Evolutionary conservation across 2,113 vertebrate species (phyloP).

Genomic region (Elephantulus edwardii): DNA sequence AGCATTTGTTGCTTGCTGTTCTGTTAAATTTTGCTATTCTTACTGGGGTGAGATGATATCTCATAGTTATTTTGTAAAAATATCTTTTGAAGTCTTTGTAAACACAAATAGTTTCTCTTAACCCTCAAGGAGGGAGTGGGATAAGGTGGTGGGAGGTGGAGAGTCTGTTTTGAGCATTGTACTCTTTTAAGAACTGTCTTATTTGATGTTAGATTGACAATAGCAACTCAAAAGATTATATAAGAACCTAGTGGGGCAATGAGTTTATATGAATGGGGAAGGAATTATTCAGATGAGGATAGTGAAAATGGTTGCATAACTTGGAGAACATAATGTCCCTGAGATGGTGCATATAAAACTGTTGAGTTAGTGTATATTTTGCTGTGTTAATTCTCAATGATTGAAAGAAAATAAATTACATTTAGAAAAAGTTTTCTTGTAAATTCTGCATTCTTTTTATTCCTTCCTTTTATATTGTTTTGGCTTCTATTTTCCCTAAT

Average conservation of each 20-base stretch:
- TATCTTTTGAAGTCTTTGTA: not conserved
- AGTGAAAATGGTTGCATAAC: not conserved
- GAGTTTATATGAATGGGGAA: too few species aligned
- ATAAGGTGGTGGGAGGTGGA: too few species aligned
- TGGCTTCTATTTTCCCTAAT: slow-evolving; percentile 26
- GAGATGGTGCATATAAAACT: not conserved
- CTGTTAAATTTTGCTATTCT: too few species aligned
- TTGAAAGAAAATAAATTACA: not conserved
- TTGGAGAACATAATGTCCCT: not conserved
- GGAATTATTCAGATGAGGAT: not conserved
- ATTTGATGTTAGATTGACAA: not conserved
- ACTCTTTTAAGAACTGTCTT: not conserved
- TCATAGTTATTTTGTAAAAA: too few species aligned
- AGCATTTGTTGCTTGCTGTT: too few species aligned
- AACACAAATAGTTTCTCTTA: not conserved
- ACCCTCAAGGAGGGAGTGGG: too few species aligned
- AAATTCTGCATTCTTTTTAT: not conserved
- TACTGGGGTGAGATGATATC: too few species aligned
- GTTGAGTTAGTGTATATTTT: not conserved
- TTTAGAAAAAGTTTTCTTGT: slow-evolving; percentile 16
- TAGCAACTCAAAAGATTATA: not conserved
- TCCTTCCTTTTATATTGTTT: slow-evolving; percentile 29
- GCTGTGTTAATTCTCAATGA: not conserved
- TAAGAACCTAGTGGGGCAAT: not conserved
- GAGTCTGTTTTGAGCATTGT: not conserved